Percentiles rank a stretch among this genome's conserved stretches.
Conservation (phyloP, 2,888 invertebrate species). For the Yponomeuta sedellus region DNA sequence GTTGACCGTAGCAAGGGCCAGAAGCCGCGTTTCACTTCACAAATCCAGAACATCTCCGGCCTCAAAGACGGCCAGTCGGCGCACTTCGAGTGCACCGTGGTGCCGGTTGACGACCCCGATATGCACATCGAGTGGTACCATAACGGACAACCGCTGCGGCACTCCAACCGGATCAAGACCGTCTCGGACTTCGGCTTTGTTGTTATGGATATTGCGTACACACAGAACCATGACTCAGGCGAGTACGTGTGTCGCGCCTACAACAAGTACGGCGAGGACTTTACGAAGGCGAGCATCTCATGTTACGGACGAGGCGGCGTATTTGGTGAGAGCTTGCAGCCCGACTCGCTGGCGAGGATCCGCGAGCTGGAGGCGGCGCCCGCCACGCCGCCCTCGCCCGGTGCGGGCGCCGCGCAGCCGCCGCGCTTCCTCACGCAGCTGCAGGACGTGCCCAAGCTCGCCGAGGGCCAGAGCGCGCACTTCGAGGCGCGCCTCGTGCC, state of each 20-base stretch:
- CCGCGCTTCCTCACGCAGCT: slow-evolving; percentile 95
- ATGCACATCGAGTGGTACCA: slow-evolving; percentile 98
- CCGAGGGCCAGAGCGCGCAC: slow-evolving; percentile 97
- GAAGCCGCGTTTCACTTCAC: slow-evolving; percentile 95
- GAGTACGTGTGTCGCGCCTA: slow-evolving; percentile 95
- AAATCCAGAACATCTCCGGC: slow-evolving; percentile 93
- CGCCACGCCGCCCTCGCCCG: slow-evolving; percentile 79
- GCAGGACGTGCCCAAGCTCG: slow-evolving; percentile 86
- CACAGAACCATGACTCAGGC: slow-evolving; percentile 97
- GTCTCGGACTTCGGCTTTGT: slow-evolving; percentile 98
- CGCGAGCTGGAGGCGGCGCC: slow-evolving; percentile 87
- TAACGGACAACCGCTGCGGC: slow-evolving; percentile 92
- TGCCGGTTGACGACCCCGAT: slow-evolving; percentile 95
- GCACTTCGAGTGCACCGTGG: slow-evolving; percentile 95
- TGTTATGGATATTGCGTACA: slow-evolving; percentile 95
- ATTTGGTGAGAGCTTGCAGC: slow-evolving; percentile 92
- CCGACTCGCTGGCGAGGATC: slow-evolving; percentile 91
- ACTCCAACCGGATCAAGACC: slow-evolving; percentile 96
- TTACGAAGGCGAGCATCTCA: slow-evolving; percentile 88
- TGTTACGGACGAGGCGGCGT: slow-evolving; percentile 91
- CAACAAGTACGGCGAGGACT: slow-evolving; percentile 94
- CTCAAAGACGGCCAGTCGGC: slow-evolving; percentile 95
- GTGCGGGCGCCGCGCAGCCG: slow-evolving; percentile 86
- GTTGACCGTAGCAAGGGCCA: slow-evolving; percentile 89
- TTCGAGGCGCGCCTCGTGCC: slow-evolving; percentile 95